A percentile compares a stretch with the other conserved stretches of the same genome.
Conservation (phyloP, 1,140 invertebrate species). For the Dendrolimus punctatus region DNA sequence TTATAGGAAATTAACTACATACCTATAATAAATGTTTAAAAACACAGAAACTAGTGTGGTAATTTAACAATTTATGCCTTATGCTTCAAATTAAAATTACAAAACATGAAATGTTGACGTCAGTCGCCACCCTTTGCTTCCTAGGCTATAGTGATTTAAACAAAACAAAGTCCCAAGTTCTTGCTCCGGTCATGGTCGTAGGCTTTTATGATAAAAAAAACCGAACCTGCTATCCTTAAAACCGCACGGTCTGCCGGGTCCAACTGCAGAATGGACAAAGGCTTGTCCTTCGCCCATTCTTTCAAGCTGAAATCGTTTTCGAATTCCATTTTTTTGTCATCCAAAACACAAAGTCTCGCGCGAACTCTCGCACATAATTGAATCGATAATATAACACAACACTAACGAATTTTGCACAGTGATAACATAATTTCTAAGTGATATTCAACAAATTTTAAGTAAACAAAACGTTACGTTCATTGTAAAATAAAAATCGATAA, state of each 20-base stretch:
- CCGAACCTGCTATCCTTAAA: slow-evolving; percentile 94
- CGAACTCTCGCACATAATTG: slow-evolving; percentile 66
- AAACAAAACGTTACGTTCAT: slow-evolving; percentile 67
- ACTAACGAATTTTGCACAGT: slow-evolving; percentile 52
- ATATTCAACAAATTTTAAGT: slow-evolving; percentile 55
- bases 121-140: too few species aligned
- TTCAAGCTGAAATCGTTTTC: slow-evolving; percentile 88
- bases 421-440: slow-evolving; percentile 37
- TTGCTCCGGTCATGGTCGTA: neutral
- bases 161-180: slow-evolving; percentile 2
- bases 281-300: slow-evolving; percentile 97
- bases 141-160: too few species aligned
- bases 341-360: slow-evolving; percentile 64
- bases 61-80: too few species aligned
- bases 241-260: slow-evolving; percentile 96
- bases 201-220: slow-evolving; percentile 1
- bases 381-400: slow-evolving; percentile 57
- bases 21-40: too few species aligned
- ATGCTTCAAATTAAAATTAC: slow-evolving; percentile 1
- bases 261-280: slow-evolving; percentile 94
- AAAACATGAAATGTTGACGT: neutral
- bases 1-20: too few species aligned
- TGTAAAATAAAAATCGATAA: slow-evolving; percentile 69
- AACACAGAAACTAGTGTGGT: too few species aligned
- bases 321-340: slow-evolving; percentile 81